Percentiles rank a stretch among this genome's conserved stretches.
Evolutionary conservation across 2,113 vertebrate genomes (phyloP).

Genomic region (Proterorhinus semilunaris): DNA sequence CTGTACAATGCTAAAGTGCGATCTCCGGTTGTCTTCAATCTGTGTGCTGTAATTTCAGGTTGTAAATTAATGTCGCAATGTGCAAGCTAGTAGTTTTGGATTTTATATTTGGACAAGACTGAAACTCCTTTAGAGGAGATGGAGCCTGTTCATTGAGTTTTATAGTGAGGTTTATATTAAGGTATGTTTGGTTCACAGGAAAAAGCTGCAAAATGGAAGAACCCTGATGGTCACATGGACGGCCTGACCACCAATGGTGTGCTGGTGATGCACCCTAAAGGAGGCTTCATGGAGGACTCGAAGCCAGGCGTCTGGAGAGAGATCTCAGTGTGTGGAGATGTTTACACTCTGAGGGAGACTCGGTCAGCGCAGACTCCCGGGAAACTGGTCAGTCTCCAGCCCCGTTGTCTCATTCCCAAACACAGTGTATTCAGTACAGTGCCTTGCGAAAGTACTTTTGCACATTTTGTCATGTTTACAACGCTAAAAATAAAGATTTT

Average conservation of each 20-base stretch:
- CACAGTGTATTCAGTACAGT: no score
- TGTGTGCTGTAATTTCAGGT: neutral
- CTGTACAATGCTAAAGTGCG: neutral
- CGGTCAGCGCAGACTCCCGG: conserved; percentile 94
- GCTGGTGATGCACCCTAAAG: conserved; percentile 95
- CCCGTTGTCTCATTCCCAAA: neutral
- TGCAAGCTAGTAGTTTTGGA: conserved; percentile 1
- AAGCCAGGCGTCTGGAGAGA: conserved; percentile 95
- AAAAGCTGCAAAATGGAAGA: conserved; percentile 99
- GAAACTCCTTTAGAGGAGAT: no score
- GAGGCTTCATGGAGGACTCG: conserved; percentile 94
- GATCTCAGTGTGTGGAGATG: conserved; percentile 96
- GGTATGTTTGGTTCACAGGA: conserved; percentile 77
- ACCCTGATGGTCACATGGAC: conserved; percentile 98
- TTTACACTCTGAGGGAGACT: conserved; percentile 94
- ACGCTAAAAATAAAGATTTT: no score
- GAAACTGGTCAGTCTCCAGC: conserved; percentile 84
- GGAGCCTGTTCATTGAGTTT: no score
- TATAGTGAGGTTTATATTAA: no score
- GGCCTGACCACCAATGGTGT: conserved; percentile 97
- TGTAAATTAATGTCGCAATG: neutral
- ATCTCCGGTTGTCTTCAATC: neutral
- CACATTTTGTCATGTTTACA: no score
- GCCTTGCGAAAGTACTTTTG: no score
- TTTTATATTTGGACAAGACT: neutral